A percentile compares a stretch with the other conserved stretches of the same genome.
These are phyloP conservation scores for Lepidocyrtoides sp. DNA, from an alignment of 2,888 invertebrate species.

Conservation along the genomic window DNA sequence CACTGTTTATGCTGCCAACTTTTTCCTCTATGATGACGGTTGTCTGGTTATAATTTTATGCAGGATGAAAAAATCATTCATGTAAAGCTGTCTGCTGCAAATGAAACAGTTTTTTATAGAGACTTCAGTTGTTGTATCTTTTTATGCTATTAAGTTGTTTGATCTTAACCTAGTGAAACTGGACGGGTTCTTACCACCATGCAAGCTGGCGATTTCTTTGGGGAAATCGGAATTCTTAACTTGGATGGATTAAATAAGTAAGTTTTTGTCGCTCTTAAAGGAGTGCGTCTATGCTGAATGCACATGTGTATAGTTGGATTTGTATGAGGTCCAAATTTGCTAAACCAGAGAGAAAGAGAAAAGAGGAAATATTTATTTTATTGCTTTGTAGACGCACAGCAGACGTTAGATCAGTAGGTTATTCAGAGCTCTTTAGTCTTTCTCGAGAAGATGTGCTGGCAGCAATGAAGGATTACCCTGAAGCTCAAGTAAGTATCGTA, in stretches of 20 bases:
- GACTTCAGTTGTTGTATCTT: no score
- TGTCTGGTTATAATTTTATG: not conserved
- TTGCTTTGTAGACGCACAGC: slow-evolving; percentile 94
- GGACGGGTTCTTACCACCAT: slow-evolving; percentile 97
- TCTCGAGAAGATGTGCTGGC: slow-evolving; percentile 97
- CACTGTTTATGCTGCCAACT: no score
- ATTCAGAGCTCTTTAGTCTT: slow-evolving; percentile 97
- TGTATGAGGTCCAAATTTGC: no score
- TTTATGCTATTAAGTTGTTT: no score
- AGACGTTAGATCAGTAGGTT: slow-evolving; percentile 98
- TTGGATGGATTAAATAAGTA: slow-evolving; percentile 98
- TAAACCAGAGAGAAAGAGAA: not conserved
- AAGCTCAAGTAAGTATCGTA: slow-evolving; percentile 90
- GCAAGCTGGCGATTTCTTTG: slow-evolving; percentile 99
- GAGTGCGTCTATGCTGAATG: not conserved
- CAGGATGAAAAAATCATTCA: not conserved
- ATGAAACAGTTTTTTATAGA: not conserved
- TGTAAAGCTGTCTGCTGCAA: not conserved
- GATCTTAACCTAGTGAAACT: slow-evolving; percentile 91
- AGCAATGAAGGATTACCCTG: slow-evolving; percentile 99
- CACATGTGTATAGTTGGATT: not conserved
- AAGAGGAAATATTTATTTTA: slow-evolving; percentile 27
- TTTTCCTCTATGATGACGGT: not conserved
- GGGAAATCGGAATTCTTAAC: slow-evolving; percentile 98
- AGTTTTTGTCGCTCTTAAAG: slow-evolving; percentile 85